phyloP scores from a whole-genome alignment of 1,140 invertebrate species.

The Homarus americanus region DNA sequence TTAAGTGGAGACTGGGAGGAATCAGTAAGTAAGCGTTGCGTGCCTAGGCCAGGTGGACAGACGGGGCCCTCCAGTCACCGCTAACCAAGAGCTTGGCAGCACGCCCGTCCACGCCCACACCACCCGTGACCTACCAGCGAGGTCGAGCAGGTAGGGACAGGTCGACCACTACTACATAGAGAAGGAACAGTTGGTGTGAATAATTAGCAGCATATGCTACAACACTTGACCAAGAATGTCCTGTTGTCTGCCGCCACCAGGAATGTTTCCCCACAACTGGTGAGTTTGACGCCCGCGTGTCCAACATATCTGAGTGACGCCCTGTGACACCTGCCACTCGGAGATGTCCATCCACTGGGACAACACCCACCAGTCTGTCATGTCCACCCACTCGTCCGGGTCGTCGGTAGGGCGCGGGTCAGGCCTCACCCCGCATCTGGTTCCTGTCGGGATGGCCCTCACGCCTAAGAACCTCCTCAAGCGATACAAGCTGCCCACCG shows the following conservation, averaged over 20 bases:
- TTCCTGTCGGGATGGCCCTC: conserved; percentile 39
- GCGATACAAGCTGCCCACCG: conserved; percentile 56
- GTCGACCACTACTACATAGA: too few relatives aligned
- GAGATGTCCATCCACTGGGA: neutral
- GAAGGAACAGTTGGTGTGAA: too few relatives aligned
- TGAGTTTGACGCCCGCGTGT: neutral
- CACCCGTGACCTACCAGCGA: conserved; percentile 13
- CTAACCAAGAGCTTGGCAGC: conserved; percentile 23
- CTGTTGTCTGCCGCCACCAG: neutral
- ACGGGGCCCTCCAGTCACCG: neutral
- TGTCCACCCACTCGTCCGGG: conserved; percentile 47
- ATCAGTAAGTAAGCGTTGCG: neutral
- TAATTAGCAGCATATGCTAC: too few relatives aligned
- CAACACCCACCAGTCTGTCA: neutral
- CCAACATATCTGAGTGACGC: neutral
- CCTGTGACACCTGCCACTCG: neutral
- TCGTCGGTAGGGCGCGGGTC: conserved; percentile 36
- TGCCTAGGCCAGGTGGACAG: conserved; percentile 1
- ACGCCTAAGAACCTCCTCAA: conserved; percentile 57
- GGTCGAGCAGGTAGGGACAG: neutral
- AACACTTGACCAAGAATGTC: too few relatives aligned
- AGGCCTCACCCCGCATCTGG: neutral
- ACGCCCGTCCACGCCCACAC: conserved; percentile 29
- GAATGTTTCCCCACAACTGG: neutral
- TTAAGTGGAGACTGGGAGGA: neutral